Evolutionary conservation across 1,140 invertebrate genomes (phyloP).

Genomic region (Lysiphlebus fabarum): DNA sequence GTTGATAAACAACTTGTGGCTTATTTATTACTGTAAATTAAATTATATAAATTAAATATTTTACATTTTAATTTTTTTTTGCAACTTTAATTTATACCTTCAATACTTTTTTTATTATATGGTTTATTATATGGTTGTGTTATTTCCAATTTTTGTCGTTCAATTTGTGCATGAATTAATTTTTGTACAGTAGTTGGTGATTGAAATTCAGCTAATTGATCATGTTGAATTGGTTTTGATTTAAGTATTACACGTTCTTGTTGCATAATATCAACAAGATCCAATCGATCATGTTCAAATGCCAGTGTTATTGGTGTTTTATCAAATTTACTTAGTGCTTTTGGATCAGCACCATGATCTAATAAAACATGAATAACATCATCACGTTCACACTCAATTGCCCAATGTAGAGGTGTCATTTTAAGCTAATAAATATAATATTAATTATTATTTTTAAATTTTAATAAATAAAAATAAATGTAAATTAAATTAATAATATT

Average conservation of each 20-base stretch:
- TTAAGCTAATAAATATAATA: slow-evolving; percentile 61
- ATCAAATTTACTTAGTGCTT: slow-evolving; percentile 75
- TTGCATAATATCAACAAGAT: slow-evolving; percentile 63
- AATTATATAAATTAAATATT: no score
- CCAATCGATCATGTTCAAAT: slow-evolving; percentile 60
- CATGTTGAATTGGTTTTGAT: not conserved
- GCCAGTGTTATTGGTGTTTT: slow-evolving; percentile 80
- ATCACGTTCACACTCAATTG: slow-evolving; percentile 77
- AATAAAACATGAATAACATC: slow-evolving; percentile 70
- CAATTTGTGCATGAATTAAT: no score
- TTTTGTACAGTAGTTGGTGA: no score
- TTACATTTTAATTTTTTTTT: no score
- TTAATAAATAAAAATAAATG: slow-evolving; percentile 14
- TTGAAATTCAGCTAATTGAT: no score
- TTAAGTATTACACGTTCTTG: slow-evolving; percentile 50
- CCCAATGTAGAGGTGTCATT: slow-evolving; percentile 95
- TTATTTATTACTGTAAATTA: no score
- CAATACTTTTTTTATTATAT: no score
- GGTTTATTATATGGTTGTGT: no score
- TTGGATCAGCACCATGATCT: slow-evolving; percentile 68
- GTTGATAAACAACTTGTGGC: no score
- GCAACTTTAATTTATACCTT: no score
- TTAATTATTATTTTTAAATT: slow-evolving; percentile 7
- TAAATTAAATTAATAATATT: slow-evolving; percentile 18
- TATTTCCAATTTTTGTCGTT: no score